Conservation (phyloP, 2,797 vertebrate species). For the Paedocypris micromegethes region DNA sequence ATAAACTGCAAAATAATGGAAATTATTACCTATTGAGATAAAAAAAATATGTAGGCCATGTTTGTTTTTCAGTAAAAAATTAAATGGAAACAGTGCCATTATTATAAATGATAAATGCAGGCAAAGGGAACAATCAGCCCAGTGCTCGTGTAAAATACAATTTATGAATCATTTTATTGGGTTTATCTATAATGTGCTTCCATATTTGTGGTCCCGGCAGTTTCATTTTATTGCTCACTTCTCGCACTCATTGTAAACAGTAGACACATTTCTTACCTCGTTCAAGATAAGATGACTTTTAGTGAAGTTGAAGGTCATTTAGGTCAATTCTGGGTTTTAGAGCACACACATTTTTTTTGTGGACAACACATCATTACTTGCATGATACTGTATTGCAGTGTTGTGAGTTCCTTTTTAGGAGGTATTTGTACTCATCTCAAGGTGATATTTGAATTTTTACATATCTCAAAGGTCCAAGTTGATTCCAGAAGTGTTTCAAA, state of each 20-base stretch:
- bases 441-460: constrained; percentile 24
- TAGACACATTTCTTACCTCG: neutral
- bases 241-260: neutral
- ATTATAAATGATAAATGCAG: neutral
- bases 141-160: neutral
- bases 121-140: neutral
- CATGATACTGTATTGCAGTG: constrained; percentile 1
- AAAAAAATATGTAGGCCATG: too few relatives aligned
- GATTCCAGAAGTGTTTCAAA: constrained; percentile 5
- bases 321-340: neutral
- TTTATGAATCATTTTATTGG: constrained; percentile 1
- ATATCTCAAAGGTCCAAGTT: constrained; percentile 2
- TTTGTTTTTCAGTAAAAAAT: too few relatives aligned
- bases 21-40: too few relatives aligned
- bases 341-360: constrained; percentile 1
- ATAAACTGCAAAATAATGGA: too few relatives aligned
- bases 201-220: neutral
- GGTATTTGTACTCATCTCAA: constrained; percentile 24
- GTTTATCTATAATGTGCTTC: neutral
- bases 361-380: neutral
- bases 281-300: neutral
- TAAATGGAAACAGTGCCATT: neutral
- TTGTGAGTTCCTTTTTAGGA: constrained; percentile 7
- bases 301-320: neutral
- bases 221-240: neutral